These are phyloP conservation scores for Craterocephalus amniculus DNA, from an alignment of 2,797 vertebrate genomes.

Conservation along the genomic window DNA sequence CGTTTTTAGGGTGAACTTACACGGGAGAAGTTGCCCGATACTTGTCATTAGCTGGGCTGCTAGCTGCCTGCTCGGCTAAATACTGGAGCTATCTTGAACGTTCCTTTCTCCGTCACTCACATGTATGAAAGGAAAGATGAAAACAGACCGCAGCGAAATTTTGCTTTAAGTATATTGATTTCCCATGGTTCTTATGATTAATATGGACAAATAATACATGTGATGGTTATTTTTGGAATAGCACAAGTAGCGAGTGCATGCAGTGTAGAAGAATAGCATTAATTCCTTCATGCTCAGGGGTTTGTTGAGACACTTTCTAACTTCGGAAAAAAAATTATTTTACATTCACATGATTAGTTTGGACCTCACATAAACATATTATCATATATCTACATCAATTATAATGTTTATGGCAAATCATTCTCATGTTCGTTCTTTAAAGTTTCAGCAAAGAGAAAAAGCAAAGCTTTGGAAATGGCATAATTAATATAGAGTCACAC, in stretches of 20 bases:
- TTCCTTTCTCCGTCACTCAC: background rate
- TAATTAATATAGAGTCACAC: background rate
- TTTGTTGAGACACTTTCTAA: background rate
- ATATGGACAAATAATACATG: background rate
- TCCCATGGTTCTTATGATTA: background rate
- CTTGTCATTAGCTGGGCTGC: too few species aligned
- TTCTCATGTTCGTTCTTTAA: background rate
- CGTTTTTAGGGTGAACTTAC: too few species aligned
- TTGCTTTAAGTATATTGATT: background rate
- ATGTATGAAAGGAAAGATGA: background rate
- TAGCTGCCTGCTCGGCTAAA: too few species aligned
- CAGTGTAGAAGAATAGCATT: background rate
- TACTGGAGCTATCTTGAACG: background rate
- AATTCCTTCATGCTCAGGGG: background rate
- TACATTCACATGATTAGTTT: background rate
- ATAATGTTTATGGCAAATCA: background rate
- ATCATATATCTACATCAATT: background rate
- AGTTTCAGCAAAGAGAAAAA: background rate
- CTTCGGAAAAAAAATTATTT: background rate
- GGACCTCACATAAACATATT: background rate
- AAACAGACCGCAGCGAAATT: too few species aligned
- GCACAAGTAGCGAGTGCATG: background rate
- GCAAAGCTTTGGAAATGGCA: background rate
- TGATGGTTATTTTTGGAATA: background rate
- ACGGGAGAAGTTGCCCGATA: too few species aligned